These are phyloP conservation scores for Ernsta delagoae DNA, from an alignment of 2,888 invertebrate genomes.

Conservation along the genomic window DNA sequence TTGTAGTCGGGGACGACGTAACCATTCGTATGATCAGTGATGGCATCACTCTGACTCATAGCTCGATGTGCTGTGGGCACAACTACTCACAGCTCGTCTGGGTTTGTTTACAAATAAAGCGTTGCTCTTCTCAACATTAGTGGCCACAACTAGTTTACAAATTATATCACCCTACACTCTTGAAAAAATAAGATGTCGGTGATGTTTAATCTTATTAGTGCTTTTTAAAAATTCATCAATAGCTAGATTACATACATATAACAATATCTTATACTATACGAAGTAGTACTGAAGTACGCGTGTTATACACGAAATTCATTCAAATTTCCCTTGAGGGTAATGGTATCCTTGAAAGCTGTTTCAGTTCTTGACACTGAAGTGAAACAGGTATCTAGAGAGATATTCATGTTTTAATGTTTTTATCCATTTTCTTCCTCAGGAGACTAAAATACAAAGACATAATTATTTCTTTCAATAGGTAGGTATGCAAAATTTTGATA, in stretches of 20 bases:
- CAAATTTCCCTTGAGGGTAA: conserved; percentile 76
- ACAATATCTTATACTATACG: background rate
- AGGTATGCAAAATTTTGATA: background rate
- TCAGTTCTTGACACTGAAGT: conserved; percentile 52
- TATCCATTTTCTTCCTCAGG: conserved; percentile 1
- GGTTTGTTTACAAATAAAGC: conserved; percentile 67
- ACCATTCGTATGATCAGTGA: conserved; percentile 49
- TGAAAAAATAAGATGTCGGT: conserved; percentile 29
- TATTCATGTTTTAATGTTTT: conserved; percentile 36
- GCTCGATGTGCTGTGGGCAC: conserved; percentile 45
- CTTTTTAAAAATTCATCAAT: conserved; percentile 11
- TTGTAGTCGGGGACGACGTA: conserved; percentile 41
- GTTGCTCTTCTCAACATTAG: conserved; percentile 36
- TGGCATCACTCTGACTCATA: conserved; percentile 69
- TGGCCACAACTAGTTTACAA: conserved; percentile 32
- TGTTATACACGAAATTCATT: conserved; percentile 57
- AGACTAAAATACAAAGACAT: background rate
- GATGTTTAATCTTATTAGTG: conserved; percentile 19
- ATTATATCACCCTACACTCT: conserved; percentile 21
- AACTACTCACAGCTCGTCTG: conserved; percentile 48
- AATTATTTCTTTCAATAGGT: too few relatives aligned
- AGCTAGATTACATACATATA: too few relatives aligned
- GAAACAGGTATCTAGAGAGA: conserved; percentile 11
- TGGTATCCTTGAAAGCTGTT: conserved; percentile 71
- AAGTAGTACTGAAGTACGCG: background rate